These are phyloP conservation scores for Tetramorium simillimum DNA, from an alignment of 1,140 invertebrate species.

Conservation along the genomic window DNA sequence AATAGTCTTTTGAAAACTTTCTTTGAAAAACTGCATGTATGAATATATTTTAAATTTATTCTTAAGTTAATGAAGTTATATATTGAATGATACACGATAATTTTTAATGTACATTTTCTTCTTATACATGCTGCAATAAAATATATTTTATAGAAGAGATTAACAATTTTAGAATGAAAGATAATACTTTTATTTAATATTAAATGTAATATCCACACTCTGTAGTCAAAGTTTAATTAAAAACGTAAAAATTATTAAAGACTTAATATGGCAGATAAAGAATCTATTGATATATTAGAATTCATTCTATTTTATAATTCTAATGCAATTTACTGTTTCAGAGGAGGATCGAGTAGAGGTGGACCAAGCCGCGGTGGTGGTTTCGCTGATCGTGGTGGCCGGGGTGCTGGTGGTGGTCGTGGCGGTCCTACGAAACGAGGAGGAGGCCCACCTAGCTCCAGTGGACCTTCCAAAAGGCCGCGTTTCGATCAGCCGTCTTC, in stretches of 20 bases:
- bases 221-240: neutral
- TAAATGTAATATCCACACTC: neutral
- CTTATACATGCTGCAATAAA: neutral
- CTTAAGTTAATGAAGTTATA: neutral
- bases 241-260: neutral
- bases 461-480: constrained; percentile 83
- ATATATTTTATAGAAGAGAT: neutral
- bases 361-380: constrained; percentile 79
- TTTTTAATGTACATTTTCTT: neutral
- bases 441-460: constrained; percentile 81
- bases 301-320: constrained; percentile 22
- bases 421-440: constrained; percentile 83
- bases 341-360: constrained; percentile 80
- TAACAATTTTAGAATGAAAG: neutral
- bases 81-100: neutral
- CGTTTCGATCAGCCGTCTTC: constrained; percentile 82
- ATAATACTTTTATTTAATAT: neutral
- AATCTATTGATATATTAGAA: neutral
- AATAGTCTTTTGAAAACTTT: neutral
- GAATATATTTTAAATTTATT: neutral
- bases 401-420: constrained; percentile 76
- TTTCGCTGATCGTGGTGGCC: constrained; percentile 76
- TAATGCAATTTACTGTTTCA: constrained; percentile 42
- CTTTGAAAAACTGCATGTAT: neutral
- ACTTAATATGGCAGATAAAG: neutral